phyloP scores from a whole-genome alignment of 2,888 invertebrate species.

The Platycnemis pennipes region DNA sequence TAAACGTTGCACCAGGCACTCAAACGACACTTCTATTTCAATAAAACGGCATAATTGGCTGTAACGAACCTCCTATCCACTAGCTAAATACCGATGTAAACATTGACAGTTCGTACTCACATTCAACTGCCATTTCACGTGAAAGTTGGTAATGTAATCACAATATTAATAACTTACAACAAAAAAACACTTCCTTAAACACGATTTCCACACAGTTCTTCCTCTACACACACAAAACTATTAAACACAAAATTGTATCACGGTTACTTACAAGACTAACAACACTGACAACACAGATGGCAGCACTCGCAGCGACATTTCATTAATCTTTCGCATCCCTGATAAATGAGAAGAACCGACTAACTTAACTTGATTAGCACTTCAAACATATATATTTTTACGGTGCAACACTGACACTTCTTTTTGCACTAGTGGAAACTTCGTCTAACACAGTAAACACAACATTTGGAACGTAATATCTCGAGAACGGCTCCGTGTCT shows the following conservation, averaged over 20 bases:
- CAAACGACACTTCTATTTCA: not conserved
- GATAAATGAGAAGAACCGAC: constrained; percentile 70
- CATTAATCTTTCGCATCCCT: constrained; percentile 72
- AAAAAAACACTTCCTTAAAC: constrained; percentile 35
- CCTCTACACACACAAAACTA: constrained; percentile 38
- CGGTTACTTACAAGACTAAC: constrained; percentile 83
- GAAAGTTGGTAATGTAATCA: constrained; percentile 14
- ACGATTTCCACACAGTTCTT: constrained; percentile 49
- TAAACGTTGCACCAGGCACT: not conserved
- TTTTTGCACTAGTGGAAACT: constrained; percentile 76
- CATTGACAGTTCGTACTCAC: constrained; percentile 67
- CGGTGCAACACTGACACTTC: constrained; percentile 78
- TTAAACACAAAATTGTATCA: constrained; percentile 75
- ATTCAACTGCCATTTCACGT: constrained; percentile 38
- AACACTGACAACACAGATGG: constrained; percentile 92
- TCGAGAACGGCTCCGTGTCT: constrained; percentile 73
- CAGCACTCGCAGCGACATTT: constrained; percentile 82
- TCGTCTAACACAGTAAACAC: constrained; percentile 52
- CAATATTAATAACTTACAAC: constrained; percentile 23
- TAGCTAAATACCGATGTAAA: constrained; percentile 68
- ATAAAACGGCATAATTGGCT: constrained; percentile 19
- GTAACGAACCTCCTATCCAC: constrained; percentile 40
- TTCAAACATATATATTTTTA: constrained; percentile 68
- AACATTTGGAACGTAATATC: constrained; percentile 57
- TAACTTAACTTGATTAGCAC: constrained; percentile 64